Base-by-base conservation (phyloP, 2,888 invertebrate species). In the Troides helena region DNA sequence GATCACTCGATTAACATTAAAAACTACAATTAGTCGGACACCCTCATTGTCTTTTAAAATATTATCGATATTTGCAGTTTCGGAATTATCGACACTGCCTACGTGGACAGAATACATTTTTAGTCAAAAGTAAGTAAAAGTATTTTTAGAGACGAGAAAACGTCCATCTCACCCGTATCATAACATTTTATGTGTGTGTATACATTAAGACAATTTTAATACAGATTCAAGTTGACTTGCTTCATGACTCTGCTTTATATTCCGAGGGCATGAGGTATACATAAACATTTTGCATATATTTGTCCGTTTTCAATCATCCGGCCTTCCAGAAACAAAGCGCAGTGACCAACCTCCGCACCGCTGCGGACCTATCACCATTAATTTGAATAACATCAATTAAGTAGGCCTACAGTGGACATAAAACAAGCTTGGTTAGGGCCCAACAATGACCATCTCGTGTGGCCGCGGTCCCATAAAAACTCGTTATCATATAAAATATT, bases 401-500 rank as follows among this genome's bases (percentile, higher is more conserved):
- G 80, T 78, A 77, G 79, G 74, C 76, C 79, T 78, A 77, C 79
- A 74, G 82, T 79, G 81, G 81, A 83, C 85, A 87, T 88, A 89
- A 87, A 89, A 90, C 88, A 88, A 86, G 86, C 85, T 84, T 82
- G 81, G 81, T 83, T 80, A 76, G 77, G 70, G 77, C 73, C 78
- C 82, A 86, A 89, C 89, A 89, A 90, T 87, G 82, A 85, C 73
- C 18, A 80, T 64, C 72, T 72, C 81, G 81, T 77, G 73, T 77
- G 81, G 82, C 82, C 82, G 80, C 80, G 77, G 77, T 78, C 76
- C 81, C 81, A 86, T 85, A 89, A 90, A 91, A 91, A 88, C 87
- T 81, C 85, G 30, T 85, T 85, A 82, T 84, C 81, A 89, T 90
- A 91, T 91, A 92, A 92, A 92, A 92, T 92, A 92, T 92, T 92